Base-by-base conservation (phyloP, 2,113 vertebrate species). In the Phocoena phocoena region DNA sequence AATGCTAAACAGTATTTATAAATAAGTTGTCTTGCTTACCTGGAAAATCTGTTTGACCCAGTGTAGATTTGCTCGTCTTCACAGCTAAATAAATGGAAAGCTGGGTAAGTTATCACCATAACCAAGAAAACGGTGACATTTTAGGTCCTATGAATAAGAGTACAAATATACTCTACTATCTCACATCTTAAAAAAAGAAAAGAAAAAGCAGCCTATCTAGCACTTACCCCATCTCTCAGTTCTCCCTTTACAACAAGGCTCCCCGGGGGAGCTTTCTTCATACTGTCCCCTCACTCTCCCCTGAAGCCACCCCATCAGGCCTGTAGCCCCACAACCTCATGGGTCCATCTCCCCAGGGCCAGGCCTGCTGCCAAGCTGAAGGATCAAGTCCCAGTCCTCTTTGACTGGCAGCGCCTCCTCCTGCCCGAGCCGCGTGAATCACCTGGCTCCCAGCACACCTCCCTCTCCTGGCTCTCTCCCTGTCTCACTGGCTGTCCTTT, bases 31-130 rank as follows among this genome's bases (percentile, higher is more conserved):
- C 26, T 83, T n/a, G 7, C 96, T 99, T 98, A 99, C 99, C 99
- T 96, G 99, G 99, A 91, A 99, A 99, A 97, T 99, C 99, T 3
- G 99, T 98, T 31, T 99, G 98, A 44, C 99, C 99, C 0, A 99
- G 98, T 2, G 98, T 81, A 55, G 99, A 99, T 96, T 99, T 99
- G 96, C 98, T 99, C 33, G 99, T 99, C 99, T 99, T 99, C 97
- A 99, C 98, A 96, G 99, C 99, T 99, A 98, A 79, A 84, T 87
- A 97, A 68, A 90, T 50, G 80, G 86, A 94, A 97, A 38, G 97
- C n/a, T 2, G 94, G 41, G 88, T 71, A 82, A 77, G 31, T 94
- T 74, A 94, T 15, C n/a, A 79, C 15, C 73, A 74, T 50, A 18
- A 68, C 14, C 41, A 81, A 74, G 25, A 12, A 93, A 71, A 80